Conservation (phyloP, 2,797 vertebrate genomes). For the Echiichthys vipera region DNA sequence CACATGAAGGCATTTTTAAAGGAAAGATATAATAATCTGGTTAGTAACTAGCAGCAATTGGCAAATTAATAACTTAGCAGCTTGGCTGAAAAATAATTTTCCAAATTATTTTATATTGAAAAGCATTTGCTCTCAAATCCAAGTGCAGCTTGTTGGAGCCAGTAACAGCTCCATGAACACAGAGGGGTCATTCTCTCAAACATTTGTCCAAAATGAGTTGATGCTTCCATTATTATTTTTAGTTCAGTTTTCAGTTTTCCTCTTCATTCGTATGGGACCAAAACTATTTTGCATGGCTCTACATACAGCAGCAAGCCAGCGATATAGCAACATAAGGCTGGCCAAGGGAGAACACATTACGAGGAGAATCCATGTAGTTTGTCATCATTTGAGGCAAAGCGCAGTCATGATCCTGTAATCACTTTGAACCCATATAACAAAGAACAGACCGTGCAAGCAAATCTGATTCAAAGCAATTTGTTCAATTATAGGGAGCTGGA, state of each 20-base stretch:
- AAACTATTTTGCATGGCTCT: slow-evolving; percentile 7
- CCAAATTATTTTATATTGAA: slow-evolving; percentile 57
- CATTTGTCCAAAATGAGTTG: slow-evolving; percentile 12
- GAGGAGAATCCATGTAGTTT: slow-evolving; percentile 72
- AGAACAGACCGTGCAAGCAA: slow-evolving; percentile 75
- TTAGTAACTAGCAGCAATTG: slow-evolving; percentile 46
- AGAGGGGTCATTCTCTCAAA: slow-evolving; percentile 16
- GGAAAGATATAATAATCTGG: slow-evolving; percentile 20
- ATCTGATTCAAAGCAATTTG: slow-evolving; percentile 83
- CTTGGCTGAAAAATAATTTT: slow-evolving; percentile 57
- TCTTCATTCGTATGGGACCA: slow-evolving; percentile 29
- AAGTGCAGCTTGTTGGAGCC: slow-evolving; percentile 35
- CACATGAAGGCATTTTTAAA: not conserved
- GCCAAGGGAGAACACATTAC: slow-evolving; percentile 51
- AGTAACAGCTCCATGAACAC: not conserved
- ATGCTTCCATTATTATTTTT: slow-evolving; percentile 30
- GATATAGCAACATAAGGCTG: slow-evolving; percentile 33
- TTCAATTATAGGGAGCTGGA: slow-evolving; percentile 80
- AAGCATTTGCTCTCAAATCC: slow-evolving; percentile 51
- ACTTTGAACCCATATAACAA: slow-evolving; percentile 72
- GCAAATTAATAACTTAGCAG: slow-evolving; percentile 48
- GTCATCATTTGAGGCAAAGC: slow-evolving; percentile 71
- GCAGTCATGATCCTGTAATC: slow-evolving; percentile 77
- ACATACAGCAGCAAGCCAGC: slow-evolving; percentile 32
- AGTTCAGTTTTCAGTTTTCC: slow-evolving; percentile 10